Conservation (phyloP, 2,888 invertebrate species). For the Dyspetes luteomarginatus region DNA sequence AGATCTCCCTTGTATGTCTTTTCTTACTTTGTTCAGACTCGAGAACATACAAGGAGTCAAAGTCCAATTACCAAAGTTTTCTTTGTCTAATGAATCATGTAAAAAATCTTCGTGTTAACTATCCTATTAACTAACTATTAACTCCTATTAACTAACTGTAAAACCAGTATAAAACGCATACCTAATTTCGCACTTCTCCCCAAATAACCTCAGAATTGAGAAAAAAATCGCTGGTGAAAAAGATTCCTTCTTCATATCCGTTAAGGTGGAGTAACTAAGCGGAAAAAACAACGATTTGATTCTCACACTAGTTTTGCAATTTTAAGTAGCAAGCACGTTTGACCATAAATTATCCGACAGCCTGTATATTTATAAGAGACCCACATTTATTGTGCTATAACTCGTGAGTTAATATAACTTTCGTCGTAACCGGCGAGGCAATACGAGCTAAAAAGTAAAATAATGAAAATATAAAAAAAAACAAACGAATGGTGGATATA, state of each 20-base stretch:
- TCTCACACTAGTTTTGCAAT: conserved; percentile 38
- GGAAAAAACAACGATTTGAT: not conserved
- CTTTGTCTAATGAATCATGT: not conserved
- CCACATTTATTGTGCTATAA: conserved; percentile 44
- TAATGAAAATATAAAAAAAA: conserved; percentile 40
- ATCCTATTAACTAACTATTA: too few relatives aligned
- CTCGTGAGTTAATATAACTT: conserved; percentile 69
- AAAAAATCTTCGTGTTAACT: not conserved
- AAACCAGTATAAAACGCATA: not conserved
- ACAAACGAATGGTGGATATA: not conserved
- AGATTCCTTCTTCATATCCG: conserved; percentile 15
- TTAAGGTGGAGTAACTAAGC: conserved; percentile 17
- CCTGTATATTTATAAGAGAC: conserved; percentile 39
- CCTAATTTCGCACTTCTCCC: not conserved
- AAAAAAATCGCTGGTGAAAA: not conserved
- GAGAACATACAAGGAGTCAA: conserved; percentile 3
- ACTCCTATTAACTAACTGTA: not conserved
- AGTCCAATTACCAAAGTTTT: not conserved
- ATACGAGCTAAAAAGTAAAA: conserved; percentile 53
- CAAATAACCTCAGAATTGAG: not conserved
- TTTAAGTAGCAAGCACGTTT: conserved; percentile 63
- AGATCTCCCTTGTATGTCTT: conserved; percentile 2
- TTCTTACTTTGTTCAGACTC: not conserved
- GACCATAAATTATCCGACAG: conserved; percentile 64
- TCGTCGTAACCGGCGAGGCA: conserved; percentile 63